Conservation (phyloP, 1,140 invertebrate species). For the Dendrolimus punctatus region DNA sequence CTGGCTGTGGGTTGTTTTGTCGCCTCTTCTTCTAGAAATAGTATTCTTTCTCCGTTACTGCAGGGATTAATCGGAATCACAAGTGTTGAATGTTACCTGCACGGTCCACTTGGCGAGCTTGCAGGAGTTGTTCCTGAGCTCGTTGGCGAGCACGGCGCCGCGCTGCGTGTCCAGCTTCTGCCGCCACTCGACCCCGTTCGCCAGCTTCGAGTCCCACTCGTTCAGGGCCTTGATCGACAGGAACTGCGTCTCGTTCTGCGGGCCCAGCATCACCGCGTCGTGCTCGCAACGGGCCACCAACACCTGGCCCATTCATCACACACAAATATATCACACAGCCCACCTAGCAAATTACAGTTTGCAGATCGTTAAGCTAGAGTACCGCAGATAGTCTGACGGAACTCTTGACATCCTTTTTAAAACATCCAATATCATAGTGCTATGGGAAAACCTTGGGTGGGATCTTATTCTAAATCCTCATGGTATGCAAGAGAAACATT, state of each 20-base stretch:
- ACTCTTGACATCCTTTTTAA: too few relatives aligned
- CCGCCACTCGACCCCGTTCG: conserved; percentile 98
- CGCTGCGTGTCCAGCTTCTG: conserved; percentile 97
- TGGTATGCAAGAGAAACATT: too few relatives aligned
- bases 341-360: not conserved
- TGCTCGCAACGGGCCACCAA: conserved; percentile 96
- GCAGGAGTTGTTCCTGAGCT: conserved; percentile 98
- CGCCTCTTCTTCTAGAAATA: too few relatives aligned
- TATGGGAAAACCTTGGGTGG: too few relatives aligned
- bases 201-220: conserved; percentile 97
- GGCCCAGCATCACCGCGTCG: conserved; percentile 93
- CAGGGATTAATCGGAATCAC: not conserved
- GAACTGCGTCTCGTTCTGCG: conserved; percentile 94
- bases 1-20: too few relatives aligned
- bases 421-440: too few relatives aligned
- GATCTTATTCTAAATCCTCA: too few relatives aligned
- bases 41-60: too few relatives aligned
- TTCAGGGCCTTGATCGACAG: conserved; percentile 98
- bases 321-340: not conserved
- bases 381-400: too few relatives aligned
- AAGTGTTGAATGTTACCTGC: conserved; percentile 70
- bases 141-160: conserved; percentile 98
- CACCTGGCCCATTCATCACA: conserved; percentile 22
- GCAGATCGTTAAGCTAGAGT: too few relatives aligned
- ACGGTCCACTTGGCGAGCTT: conserved; percentile 99